phyloP scores from a whole-genome alignment of 2,113 vertebrate species.

The Dermatemys mawii region DNA sequence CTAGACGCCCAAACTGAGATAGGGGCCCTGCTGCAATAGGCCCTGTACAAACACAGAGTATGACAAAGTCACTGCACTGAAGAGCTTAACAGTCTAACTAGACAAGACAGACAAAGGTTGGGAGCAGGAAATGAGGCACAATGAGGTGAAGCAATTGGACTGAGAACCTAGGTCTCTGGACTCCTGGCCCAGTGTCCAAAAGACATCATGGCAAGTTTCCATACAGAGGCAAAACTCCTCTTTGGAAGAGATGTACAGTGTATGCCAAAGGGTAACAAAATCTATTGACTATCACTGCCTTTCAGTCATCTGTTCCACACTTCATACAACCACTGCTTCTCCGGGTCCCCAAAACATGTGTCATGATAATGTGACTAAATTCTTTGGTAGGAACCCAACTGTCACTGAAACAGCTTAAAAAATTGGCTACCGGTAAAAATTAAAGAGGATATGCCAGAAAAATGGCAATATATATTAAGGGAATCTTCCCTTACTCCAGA shows the following conservation, averaged over 20 bases:
- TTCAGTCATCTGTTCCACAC: not conserved
- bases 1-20: not conserved
- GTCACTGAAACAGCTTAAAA: not conserved
- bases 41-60: not conserved
- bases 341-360: not conserved
- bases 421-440: not conserved
- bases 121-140: not conserved
- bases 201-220: not conserved
- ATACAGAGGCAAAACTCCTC: not conserved
- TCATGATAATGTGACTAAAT: no score
- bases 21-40: accelerated
- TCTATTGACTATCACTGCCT: not conserved
- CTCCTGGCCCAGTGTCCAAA: not conserved
- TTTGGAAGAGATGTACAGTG: not conserved
- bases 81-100: not conserved
- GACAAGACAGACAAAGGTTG: not conserved
- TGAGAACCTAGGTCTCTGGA: not conserved
- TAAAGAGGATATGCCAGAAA: not conserved
- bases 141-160: not conserved
- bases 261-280: not conserved
- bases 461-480: not conserved
- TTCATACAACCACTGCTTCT: not conserved
- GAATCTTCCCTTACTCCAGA: not conserved
- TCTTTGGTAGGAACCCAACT: not conserved
- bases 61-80: not conserved